Percentiles rank a stretch among this genome's conserved stretches.
These are phyloP conservation scores for Drosophila acutilabella DNA, from an alignment of 2,888 invertebrate genomes.

Conservation along the genomic window DNA sequence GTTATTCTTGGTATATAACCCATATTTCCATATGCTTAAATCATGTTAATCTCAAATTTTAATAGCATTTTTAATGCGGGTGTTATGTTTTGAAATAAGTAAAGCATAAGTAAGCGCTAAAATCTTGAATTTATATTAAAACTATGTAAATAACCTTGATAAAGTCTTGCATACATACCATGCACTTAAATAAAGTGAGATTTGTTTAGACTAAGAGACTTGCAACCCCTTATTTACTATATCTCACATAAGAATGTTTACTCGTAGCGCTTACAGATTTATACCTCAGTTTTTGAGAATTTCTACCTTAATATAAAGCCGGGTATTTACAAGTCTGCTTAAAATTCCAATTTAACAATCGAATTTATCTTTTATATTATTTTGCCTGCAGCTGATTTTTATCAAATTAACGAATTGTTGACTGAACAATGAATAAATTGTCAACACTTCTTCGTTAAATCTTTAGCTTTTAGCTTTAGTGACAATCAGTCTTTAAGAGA, in stretches of 20 bases:
- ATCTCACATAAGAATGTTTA: too few relatives aligned
- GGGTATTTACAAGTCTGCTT: not conserved
- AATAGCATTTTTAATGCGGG: not conserved
- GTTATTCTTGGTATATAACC: not conserved
- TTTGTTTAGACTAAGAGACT: too few relatives aligned
- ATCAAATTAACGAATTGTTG: conserved; percentile 7
- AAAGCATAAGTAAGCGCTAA: too few relatives aligned
- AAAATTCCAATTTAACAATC: not conserved
- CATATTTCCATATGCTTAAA: not conserved
- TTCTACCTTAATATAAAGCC: not conserved
- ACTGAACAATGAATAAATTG: conserved; percentile 14
- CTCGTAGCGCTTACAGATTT: too few relatives aligned
- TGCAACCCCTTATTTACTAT: too few relatives aligned
- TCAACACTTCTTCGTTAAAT: not conserved
- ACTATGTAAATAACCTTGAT: too few relatives aligned
- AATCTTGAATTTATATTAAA: too few relatives aligned
- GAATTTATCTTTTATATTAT: not conserved
- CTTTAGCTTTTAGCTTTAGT: not conserved
- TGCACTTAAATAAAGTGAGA: too few relatives aligned
- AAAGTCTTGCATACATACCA: too few relatives aligned
- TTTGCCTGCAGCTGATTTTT: not conserved
- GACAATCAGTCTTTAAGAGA: not conserved
- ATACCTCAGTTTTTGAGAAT: not conserved
- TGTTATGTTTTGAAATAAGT: too few relatives aligned
- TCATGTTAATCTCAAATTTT: too few relatives aligned